Conservation (phyloP, 2,113 vertebrate species). For the Oryzias melastigma region DNA sequence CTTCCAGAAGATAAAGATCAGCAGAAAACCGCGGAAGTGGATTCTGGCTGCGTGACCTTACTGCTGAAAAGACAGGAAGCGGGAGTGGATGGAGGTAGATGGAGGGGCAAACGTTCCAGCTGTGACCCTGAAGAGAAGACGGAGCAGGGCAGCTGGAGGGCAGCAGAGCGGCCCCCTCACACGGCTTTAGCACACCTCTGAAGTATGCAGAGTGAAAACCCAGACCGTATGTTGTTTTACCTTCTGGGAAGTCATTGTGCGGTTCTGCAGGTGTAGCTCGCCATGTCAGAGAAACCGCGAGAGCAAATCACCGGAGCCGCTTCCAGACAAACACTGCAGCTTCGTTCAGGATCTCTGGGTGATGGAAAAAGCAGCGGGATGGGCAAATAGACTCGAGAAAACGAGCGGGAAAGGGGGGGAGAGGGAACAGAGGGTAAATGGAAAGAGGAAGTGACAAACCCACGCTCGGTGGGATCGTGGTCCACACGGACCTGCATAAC, state of each 20-base stretch:
- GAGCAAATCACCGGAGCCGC: conserved; percentile 9
- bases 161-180: conserved; percentile 38
- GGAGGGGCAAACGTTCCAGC: conserved; percentile 41
- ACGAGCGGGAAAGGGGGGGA: not conserved
- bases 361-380: not conserved
- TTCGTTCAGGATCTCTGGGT: not conserved
- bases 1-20: conserved; percentile 8
- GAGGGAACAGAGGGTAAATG: not conserved
- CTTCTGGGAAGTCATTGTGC: conserved; percentile 28
- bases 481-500: conserved; percentile 58
- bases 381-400: not conserved
- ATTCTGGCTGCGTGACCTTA: conserved; percentile 15
- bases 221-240: conserved; percentile 43
- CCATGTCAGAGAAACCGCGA: conserved; percentile 37
- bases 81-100: conserved; percentile 36
- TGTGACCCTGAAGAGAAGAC: conserved; percentile 51
- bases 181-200: conserved; percentile 9
- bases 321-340: conserved; percentile 15
- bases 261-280: conserved; percentile 50
- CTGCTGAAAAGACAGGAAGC: conserved; percentile 19
- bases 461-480: conserved; percentile 46
- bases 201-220: conserved; percentile 46
- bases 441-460: conserved; percentile 22
- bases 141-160: conserved; percentile 40
- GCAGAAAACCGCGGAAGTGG: not conserved